These are phyloP conservation scores for Callospermophilus lateralis DNA, from an alignment of 2,113 vertebrate species.

Conservation along the genomic window DNA sequence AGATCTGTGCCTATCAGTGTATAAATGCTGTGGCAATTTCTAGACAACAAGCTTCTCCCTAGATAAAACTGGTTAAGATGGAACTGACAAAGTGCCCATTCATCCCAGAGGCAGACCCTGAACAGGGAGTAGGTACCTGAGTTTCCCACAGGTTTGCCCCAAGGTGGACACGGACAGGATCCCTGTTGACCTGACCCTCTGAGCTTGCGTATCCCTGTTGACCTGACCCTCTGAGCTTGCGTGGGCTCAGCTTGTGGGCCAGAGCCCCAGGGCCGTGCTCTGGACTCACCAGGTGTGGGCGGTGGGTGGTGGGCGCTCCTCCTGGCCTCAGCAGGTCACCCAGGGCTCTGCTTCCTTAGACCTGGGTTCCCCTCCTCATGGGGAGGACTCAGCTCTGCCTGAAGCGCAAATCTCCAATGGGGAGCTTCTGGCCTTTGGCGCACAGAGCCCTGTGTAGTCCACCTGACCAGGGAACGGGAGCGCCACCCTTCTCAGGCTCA, in stretches of 20 bases:
- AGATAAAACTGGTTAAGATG: not conserved
- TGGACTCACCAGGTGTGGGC: rapidly evolving
- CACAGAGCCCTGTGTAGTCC: rapidly evolving
- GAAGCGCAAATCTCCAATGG: not conserved
- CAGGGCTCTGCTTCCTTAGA: not conserved
- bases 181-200: not conserved
- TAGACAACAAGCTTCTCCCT: not conserved
- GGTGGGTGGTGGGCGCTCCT: rapidly evolving
- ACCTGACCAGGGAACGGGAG: rapidly evolving
- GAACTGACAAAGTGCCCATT: not conserved
- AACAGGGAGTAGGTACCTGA: rapidly evolving
- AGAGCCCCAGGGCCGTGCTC: rapidly evolving
- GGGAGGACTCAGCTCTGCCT: not conserved
- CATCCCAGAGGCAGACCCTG: rapidly evolving
- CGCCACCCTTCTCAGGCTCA: rapidly evolving
- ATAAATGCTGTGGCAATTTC: not conserved
- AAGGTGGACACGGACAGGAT: rapidly evolving
- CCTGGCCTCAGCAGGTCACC: not conserved
- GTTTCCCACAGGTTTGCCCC: not conserved
- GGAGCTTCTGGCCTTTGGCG: not conserved
- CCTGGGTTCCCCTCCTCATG: not conserved
- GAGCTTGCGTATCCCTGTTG: rapidly evolving
- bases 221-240: rapidly evolving
- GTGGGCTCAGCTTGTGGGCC: rapidly evolving
- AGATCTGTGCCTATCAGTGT: not conserved